Evolutionary conservation across 2,888 invertebrate species (phyloP).

Genomic region (Dynastes tityus): DNA sequence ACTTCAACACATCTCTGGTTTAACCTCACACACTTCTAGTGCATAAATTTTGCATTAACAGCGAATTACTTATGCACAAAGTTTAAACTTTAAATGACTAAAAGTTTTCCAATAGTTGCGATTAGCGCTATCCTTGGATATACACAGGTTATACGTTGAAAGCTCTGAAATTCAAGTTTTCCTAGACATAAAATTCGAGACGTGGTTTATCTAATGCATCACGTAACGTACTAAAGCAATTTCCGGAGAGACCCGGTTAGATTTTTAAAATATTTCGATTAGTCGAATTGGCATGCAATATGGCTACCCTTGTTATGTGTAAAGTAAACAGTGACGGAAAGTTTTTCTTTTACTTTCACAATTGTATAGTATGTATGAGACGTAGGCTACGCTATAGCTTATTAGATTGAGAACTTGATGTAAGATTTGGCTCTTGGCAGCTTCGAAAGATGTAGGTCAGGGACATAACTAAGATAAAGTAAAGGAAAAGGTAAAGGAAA

Average conservation of each 20-base stretch:
- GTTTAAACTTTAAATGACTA: neutral
- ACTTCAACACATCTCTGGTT: too few relatives aligned
- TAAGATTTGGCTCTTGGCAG: too few relatives aligned
- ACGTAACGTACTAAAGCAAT: conserved; percentile 10
- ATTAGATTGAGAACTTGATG: too few relatives aligned
- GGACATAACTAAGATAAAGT: too few relatives aligned
- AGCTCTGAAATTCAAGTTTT: neutral
- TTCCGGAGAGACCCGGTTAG: neutral
- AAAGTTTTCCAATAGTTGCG: conserved; percentile 1
- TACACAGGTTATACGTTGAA: neutral
- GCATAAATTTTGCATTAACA: neutral
- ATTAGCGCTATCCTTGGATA: neutral
- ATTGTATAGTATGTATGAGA: too few relatives aligned
- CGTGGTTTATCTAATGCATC: conserved; percentile 18
- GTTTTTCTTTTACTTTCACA: too few relatives aligned
- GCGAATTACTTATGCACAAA: conserved; percentile 6
- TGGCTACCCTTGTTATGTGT: neutral
- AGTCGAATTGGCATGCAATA: conserved; percentile 7
- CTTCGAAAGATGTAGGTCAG: too few relatives aligned
- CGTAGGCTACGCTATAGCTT: too few relatives aligned
- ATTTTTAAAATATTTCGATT: conserved; percentile 3
- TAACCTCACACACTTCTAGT: neutral
- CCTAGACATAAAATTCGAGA: neutral
- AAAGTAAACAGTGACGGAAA: too few relatives aligned
- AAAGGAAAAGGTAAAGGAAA: too few relatives aligned